phyloP scores from a whole-genome alignment of 2,113 vertebrate genomes.

The Perca flavescens region DNA sequence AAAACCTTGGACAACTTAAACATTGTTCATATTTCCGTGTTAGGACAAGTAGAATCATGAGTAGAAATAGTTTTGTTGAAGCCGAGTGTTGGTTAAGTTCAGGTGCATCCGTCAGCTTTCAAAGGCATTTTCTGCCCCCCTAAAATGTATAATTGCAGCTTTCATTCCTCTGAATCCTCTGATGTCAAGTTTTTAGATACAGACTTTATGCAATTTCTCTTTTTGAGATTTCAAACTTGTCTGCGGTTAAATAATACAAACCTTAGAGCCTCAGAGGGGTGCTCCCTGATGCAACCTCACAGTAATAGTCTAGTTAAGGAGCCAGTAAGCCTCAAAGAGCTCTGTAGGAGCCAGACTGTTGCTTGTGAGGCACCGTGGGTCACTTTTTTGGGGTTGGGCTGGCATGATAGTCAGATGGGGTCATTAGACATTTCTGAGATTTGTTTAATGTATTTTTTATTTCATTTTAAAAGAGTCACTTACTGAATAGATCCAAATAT shows the following conservation, averaged over 20 bases:
- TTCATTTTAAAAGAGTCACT: not conserved
- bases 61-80: too few species aligned
- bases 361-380: not conserved
- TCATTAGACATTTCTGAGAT: not conserved
- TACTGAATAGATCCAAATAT: not conserved
- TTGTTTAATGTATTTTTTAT: not conserved
- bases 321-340: not conserved
- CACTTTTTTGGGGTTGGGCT: not conserved
- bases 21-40: too few species aligned
- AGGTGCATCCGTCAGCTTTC: not conserved
- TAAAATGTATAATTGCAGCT: not conserved
- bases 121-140: not conserved
- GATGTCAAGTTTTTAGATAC: not conserved
- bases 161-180: not conserved
- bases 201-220: not conserved
- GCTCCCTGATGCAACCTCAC: conserved; percentile 51
- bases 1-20: too few species aligned
- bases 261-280: conserved; percentile 20
- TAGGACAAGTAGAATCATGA: too few species aligned
- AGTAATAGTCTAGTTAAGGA: conserved; percentile 20
- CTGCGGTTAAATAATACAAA: conserved; percentile 40
- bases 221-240: not conserved
- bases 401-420: not conserved
- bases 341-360: not conserved
- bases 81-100: too few species aligned